Conservation (phyloP, 2,888 invertebrate genomes). For the Trichopria drosophilae region DNA sequence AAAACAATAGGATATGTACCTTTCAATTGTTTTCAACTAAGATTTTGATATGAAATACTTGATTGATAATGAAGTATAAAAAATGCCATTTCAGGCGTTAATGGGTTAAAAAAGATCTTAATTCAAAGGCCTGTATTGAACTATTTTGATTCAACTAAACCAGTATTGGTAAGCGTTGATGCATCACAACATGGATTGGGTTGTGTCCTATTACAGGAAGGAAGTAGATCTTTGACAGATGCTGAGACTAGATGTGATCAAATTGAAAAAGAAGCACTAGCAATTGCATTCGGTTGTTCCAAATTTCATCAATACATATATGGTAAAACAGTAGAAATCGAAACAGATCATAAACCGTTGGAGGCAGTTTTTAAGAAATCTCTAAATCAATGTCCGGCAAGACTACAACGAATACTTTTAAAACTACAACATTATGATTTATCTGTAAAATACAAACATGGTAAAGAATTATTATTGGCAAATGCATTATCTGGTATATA, state of each 20-base stretch:
- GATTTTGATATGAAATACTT: too few species aligned
- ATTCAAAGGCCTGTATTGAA: constrained; percentile 22
- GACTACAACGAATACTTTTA: constrained; percentile 27
- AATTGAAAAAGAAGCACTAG: constrained; percentile 49
- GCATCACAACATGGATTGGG: constrained; percentile 29
- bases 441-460: constrained; percentile 37
- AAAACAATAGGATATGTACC: too few species aligned
- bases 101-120: constrained; percentile 35
- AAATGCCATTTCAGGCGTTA: too few species aligned
- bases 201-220: constrained; percentile 39
- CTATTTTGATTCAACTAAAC: constrained; percentile 25
- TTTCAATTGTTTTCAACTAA: too few species aligned
- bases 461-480: constrained; percentile 42
- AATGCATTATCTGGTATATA: constrained; percentile 44
- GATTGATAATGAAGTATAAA: too few species aligned
- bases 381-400: constrained; percentile 26
- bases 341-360: constrained; percentile 47
- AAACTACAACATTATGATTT: constrained; percentile 30
- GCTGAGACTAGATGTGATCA: constrained; percentile 43
- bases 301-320: constrained; percentile 49
- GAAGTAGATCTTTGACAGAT: constrained; percentile 41
- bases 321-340: constrained; percentile 38
- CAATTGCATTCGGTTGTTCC: constrained; percentile 45
- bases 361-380: constrained; percentile 43
- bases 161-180: constrained; percentile 29